Evolutionary conservation across 2,113 vertebrate species (phyloP).

Genomic region (Suncus etruscus): DNA sequence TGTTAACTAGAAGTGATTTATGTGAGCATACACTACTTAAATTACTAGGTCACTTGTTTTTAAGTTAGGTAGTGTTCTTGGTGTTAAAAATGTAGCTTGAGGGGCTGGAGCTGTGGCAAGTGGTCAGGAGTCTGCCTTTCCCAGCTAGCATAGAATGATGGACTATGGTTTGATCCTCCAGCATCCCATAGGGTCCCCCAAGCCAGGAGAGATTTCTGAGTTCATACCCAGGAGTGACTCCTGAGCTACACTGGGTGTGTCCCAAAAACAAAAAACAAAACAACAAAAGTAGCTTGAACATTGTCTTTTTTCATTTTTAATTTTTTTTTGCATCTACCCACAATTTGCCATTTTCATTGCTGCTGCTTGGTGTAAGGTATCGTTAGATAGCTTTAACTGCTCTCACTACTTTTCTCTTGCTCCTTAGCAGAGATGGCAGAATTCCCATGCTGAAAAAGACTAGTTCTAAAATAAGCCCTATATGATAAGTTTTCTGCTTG

Average conservation of each 20-base stretch:
- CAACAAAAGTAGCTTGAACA: too few species aligned
- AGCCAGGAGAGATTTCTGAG: too few species aligned
- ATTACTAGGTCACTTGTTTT: not conserved
- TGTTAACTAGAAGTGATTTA: conserved; percentile 8
- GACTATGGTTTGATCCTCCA: too few species aligned
- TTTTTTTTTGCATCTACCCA: conserved; percentile 27
- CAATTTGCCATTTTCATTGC: not conserved
- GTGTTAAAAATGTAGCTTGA: not conserved
- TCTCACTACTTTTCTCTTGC: not conserved
- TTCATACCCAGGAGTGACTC: too few species aligned
- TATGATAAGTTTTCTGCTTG: not conserved
- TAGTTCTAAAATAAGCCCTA: not conserved
- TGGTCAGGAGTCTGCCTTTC: too few species aligned
- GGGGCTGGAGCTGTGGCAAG: too few species aligned
- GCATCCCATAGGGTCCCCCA: too few species aligned
- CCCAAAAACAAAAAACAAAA: too few species aligned
- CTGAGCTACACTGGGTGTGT: too few species aligned
- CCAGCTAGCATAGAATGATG: too few species aligned
- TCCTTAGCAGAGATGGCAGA: not conserved
- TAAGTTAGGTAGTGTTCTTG: too few species aligned
- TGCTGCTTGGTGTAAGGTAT: not conserved
- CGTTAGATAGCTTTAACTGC: not conserved
- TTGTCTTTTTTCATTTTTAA: too few species aligned
- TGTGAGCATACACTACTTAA: not conserved
- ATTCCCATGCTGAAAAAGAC: conserved; percentile 25